Evolutionary conservation across 2,797 vertebrate species (phyloP), one percentile per base, ranked within the genome.

Genomic region (Esox masquinongy): DNA sequence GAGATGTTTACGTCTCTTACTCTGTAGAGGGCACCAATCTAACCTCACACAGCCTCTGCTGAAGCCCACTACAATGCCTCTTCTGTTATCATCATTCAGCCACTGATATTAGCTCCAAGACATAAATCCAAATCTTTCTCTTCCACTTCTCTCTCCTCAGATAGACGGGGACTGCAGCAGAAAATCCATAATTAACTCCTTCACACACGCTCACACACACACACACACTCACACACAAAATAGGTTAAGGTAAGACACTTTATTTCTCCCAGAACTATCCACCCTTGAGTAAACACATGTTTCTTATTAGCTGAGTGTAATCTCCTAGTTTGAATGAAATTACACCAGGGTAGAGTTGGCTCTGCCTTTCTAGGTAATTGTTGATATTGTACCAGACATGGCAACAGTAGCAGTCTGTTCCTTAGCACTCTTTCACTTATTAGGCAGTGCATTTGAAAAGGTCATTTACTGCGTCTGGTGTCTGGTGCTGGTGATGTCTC

Each of bases 21-120:
- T 61, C 56, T 61, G 56, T 61, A 61, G 56, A 56, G 53, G 53
- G 53, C 53, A 22, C 31, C 64, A 69, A 64, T 49, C 36, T 29
- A 64, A 22, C 8, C 26, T 69, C 26, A 71, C 4, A 9, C 19
- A 22, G 53, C 7, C n/a, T 56, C 53, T 56, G 53, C 53, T 9
- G 53, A 22, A n/a, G 19, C 19, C n/a, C n/a, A n/a, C 17, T 7
- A 56, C 51, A 56, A 56, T 56, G 17, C 51, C 51, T 56, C 51
- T n/a, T 8, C 6, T 53, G 51, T 56, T n/a, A 56, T 56, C 53
- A 8, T 22, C 53, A 56, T 56, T 56, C 53, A 53, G 51, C 16
- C 51, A n/a, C 7, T n/a, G 53, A 56, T 56, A 56, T n/a, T 22
- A 56, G 19, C 53, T n/a, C 53, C n/a, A 56, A 56, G 53, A 56